Evolutionary conservation across 2,888 invertebrate species (phyloP).

Genomic region (Drosophila affinis): DNA sequence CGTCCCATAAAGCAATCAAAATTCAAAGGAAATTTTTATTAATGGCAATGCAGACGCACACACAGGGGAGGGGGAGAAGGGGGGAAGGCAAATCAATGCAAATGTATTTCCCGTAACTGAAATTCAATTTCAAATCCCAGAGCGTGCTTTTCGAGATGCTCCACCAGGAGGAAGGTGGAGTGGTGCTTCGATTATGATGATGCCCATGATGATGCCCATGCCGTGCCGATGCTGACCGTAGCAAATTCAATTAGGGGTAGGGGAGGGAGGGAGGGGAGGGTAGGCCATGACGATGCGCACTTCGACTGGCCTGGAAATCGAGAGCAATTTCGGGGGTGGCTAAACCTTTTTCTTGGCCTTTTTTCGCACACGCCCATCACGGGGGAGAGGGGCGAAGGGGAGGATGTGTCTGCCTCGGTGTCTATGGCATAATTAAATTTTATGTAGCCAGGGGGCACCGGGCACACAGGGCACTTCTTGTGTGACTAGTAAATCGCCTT

Average conservation of each 20-base stretch:
- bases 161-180: neutral
- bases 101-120: conserved; percentile 78
- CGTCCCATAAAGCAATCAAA: conserved; percentile 74
- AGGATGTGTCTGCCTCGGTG: conserved; percentile 36
- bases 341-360: conserved; percentile 65
- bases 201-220: conserved; percentile 35
- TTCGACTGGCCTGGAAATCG: conserved; percentile 46
- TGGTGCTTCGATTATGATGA: conserved; percentile 35
- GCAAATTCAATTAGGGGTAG: conserved; percentile 73
- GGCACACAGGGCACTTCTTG: neutral
- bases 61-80: too few relatives aligned
- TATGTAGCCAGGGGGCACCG: conserved; percentile 48
- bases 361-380: conserved; percentile 52
- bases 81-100: conserved; percentile 72
- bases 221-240: conserved; percentile 65
- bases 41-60: conserved; percentile 78
- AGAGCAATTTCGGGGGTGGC: conserved; percentile 15
- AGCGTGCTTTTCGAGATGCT: conserved; percentile 20
- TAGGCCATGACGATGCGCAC: conserved; percentile 47
- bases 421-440: conserved; percentile 75
- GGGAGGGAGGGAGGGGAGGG: too few relatives aligned
- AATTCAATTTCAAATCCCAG: conserved; percentile 74
- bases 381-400: neutral
- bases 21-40: conserved; percentile 81
- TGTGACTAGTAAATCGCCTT: conserved; percentile 35